Base-by-base conservation (phyloP, 2,113 vertebrate genomes). In the Fukomys damarensis region DNA sequence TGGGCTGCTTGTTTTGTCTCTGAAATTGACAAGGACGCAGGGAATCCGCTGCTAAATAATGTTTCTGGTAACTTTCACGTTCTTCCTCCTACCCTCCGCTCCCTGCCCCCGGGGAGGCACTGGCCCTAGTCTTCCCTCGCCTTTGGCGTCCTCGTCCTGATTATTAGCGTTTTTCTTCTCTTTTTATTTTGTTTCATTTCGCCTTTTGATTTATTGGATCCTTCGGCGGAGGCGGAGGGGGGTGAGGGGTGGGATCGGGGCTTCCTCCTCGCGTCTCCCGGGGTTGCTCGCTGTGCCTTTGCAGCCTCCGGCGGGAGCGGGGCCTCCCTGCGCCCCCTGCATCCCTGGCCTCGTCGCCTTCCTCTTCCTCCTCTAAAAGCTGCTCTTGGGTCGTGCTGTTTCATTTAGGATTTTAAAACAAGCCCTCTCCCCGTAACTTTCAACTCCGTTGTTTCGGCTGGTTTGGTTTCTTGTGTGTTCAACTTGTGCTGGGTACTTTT, bases 51-150 rank as follows among this genome's bases (percentile, higher is more conserved):
- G 97, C 98, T 99, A 98, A 98, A 97, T 98, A 98, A 99, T 99
- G 99, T 99, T 99, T 99, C 99, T 99, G 99, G 99, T 99, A 99
- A 99, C 99, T 99, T 98, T 99, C 98, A 97, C 98, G 98, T 98
- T 98, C 98, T 98, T 98, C 98, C 95, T 98, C 93, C 95, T 59
- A 94, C 96, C 93, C 97, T 97, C 95, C 56, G 97, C 96, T 97
- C 97, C 90, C 93, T 94, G 96, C 97, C 96, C 91, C 95, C 70
- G 95, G 97, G 97, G 97, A 97, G 96, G 96, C 95, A 46, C 96
- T 91, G 91, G 93, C 84, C 96, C 96, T 82, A 28, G 91, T 93
- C 93, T 65, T 95, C 96, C 96, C 94, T 91, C 4, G 56, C 96
- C 98, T 95, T 96, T 92, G 86, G 95, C 76, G 95, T 93, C 97